A percentile compares a stretch with the other conserved stretches of the same genome.
These are phyloP conservation scores for Leucosticte australis DNA, from an alignment of 2,113 vertebrate genomes.

Conservation along the genomic window DNA sequence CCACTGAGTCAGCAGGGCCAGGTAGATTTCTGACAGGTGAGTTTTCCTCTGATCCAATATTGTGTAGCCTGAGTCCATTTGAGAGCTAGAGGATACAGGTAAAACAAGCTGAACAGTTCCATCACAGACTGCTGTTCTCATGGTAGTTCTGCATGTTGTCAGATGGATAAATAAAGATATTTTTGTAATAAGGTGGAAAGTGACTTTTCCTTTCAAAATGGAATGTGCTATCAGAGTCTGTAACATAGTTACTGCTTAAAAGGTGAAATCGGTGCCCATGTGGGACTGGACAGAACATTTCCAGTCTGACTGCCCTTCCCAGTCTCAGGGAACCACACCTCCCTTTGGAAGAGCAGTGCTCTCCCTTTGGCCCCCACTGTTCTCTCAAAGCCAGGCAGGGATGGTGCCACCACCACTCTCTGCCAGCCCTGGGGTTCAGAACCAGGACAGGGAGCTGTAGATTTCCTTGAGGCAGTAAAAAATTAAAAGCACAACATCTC, in stretches of 20 bases:
- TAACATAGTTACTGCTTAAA: neutral
- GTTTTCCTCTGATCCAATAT: neutral
- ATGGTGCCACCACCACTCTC: neutral
- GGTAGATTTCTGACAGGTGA: neutral
- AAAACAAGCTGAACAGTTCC: neutral
- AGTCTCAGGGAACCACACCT: neutral
- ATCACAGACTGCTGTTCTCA: neutral
- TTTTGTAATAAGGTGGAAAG: neutral
- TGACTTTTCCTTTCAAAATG: neutral
- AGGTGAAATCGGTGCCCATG: neutral
- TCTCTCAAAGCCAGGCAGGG: neutral
- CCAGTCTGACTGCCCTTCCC: neutral
- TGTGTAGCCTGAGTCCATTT: neutral
- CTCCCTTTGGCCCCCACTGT: neutral
- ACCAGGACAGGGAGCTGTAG: neutral
- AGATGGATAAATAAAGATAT: neutral
- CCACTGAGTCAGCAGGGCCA: neutral
- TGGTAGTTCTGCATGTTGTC: neutral
- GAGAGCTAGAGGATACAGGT: neutral
- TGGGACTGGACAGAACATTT: neutral
- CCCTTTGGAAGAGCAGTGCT: neutral
- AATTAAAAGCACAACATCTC: neutral
- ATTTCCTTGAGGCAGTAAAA: neutral
- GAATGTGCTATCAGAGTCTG: neutral
- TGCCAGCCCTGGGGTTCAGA: neutral